Base-by-base conservation (phyloP, 2,797 vertebrate genomes). In the Coregonus suidteri region DNA sequence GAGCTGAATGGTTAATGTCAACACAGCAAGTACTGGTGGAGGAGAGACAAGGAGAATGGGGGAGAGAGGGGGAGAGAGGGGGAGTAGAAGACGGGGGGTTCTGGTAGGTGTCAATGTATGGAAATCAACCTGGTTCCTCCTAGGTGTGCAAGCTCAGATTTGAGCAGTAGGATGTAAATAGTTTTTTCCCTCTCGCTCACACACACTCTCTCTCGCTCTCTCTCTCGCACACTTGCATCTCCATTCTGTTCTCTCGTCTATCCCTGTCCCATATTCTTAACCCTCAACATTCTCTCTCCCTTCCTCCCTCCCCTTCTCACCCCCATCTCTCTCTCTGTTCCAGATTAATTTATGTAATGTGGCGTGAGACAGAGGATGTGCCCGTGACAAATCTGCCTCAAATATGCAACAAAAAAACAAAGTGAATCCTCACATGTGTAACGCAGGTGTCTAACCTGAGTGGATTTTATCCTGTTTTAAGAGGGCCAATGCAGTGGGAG, bases 1-100 rank as follows among this genome's bases (percentile, higher is more conserved):
- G 80, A 56, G 75, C 78, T 83, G 66, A 73, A 52, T 79, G 83
- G 85, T 84, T 84, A 81, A 85, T 6, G 77, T 84, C 81, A 75
- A 82, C 77, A 54, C 71, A 73, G 79, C n/a, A 11, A 9, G 34
- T 6, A 41, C 51, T 54, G 51, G 47, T 30, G 13, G 71, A 51
- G 7, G 47, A 47, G 9, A 47, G 41, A 47, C 11, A 2, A 47
- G 41, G 41, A 47, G 9, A 47, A 47, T 11, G 41, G 31, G 37
- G 6, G 66, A 41, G 72, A 53, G 56, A 7, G 41, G 31, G 37
- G 6, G 66, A 41, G 72, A 53, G 56, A 7, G 64, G 34, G 5
- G 3, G 52, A 54, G 65, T 16, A 47, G 37, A 76, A 72, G 5
- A 0, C 13, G 74, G 4, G 59, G 66, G 82, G 74, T 76, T 71